Evolutionary conservation across 2,888 invertebrate genomes (phyloP).

Genomic region (Terebella lapidaria): DNA sequence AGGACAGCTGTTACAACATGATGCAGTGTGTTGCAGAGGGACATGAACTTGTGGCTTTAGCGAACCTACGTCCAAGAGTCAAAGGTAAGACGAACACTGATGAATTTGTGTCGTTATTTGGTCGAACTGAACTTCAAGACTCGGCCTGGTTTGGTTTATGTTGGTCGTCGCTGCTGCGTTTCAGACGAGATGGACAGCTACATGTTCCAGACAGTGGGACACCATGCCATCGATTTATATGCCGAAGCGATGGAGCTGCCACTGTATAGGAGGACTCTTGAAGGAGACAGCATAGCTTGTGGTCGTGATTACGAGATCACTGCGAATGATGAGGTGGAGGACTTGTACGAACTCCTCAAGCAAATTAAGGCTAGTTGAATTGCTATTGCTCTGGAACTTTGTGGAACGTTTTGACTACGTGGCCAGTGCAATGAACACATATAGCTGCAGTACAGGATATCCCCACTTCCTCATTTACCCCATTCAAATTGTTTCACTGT

Average conservation of each 20-base stretch:
- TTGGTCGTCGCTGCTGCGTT: slow-evolving; percentile 1
- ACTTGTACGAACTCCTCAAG: slow-evolving; percentile 77
- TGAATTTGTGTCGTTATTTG: background rate
- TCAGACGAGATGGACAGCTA: slow-evolving; percentile 82
- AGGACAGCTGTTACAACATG: slow-evolving; percentile 99
- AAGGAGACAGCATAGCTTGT: slow-evolving; percentile 80
- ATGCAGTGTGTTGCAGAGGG: slow-evolving; percentile 95
- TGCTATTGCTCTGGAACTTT: too few species aligned
- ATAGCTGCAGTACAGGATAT: too few species aligned
- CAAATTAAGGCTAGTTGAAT: slow-evolving; percentile 68
- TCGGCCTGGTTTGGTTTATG: too few species aligned
- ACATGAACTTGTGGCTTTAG: slow-evolving; percentile 86
- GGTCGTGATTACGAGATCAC: slow-evolving; percentile 59
- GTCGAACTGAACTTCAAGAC: too few species aligned
- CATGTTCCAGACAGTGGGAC: slow-evolving; percentile 99
- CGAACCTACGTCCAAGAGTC: slow-evolving; percentile 79
- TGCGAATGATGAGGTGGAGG: slow-evolving; percentile 78
- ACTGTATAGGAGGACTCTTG: slow-evolving; percentile 76
- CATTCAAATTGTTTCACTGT: too few species aligned
- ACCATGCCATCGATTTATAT: slow-evolving; percentile 85
- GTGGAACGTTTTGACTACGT: too few species aligned
- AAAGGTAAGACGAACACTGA: slow-evolving; percentile 59
- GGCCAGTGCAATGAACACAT: too few species aligned
- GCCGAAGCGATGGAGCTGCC: slow-evolving; percentile 92
- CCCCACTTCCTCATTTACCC: too few species aligned